These are phyloP conservation scores for Lithosia quadra DNA, from an alignment of 2,888 invertebrate species.

Conservation along the genomic window DNA sequence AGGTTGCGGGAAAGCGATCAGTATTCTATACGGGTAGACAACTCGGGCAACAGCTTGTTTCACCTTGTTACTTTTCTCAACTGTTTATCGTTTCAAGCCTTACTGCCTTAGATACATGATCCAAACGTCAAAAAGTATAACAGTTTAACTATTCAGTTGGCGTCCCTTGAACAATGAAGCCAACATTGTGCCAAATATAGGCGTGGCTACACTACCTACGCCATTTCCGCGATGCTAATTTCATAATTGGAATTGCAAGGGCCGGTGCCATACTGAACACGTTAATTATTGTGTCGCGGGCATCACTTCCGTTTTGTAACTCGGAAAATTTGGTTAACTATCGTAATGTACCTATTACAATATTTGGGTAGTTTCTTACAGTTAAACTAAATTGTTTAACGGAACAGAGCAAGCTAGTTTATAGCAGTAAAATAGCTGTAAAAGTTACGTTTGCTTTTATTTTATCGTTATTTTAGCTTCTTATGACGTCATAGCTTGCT, in stretches of 20 bases:
- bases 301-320: constrained; percentile 45
- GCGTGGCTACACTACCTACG: constrained; percentile 42
- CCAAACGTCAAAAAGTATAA: background rate
- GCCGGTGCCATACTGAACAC: constrained; percentile 43
- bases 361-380: background rate
- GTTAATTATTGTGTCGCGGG: constrained; percentile 39
- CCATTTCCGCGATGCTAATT: constrained; percentile 51
- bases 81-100: no score
- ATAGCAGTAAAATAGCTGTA: no score
- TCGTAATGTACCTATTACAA: background rate
- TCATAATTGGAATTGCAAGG: constrained; percentile 50
- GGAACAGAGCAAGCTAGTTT: no score
- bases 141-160: constrained; percentile 30
- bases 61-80: no score
- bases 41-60: no score
- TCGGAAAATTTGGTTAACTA: constrained; percentile 20
- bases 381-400: no score
- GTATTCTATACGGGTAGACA: no score
- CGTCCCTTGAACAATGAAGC: constrained; percentile 51
- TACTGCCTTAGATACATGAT: no score
- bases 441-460: background rate
- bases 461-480: no score
- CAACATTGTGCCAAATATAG: constrained; percentile 63
- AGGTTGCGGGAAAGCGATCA: no score
- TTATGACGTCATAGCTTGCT: no score